Evolutionary conservation across 1,140 invertebrate species (phyloP), one percentile per base, ranked within the genome.

Genomic region (Periplaneta americana): DNA sequence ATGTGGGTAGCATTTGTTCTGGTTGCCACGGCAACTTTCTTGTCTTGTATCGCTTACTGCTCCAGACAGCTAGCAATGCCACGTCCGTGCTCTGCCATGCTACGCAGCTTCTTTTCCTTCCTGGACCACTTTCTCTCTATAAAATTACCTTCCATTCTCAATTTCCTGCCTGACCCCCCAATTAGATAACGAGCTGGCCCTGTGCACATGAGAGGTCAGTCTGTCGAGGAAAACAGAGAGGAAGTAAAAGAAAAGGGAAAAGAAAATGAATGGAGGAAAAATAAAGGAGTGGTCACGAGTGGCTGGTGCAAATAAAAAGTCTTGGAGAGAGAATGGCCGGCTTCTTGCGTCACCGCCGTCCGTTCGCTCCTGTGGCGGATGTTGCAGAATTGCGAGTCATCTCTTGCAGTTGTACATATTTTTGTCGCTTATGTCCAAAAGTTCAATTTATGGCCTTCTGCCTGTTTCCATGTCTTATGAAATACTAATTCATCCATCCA

Each of bases 141-240:
- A 78, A 78, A 37, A 37, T 78, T 78, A 11, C 77, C 34, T 78
- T 39, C 74, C 74, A 28, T 75, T 75, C 74, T 75, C 74, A 75
- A 75, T 75, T 75, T 75, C 77, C 77, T 8, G 77, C n/a, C 77
- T 39, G 77, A 37, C 77, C 77, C 77, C 75, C 33, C 77, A 78
- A 78, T 78, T 78, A 78, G 77, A 78, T 37, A 78, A 78, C 34
- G 77, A 78, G 77, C n/a, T n/a, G 35, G 13, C 77, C 22, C 48
- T 66, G 48, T 66, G 48, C 48, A 78, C 77, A 78, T 31, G 77
- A 78, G 77, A 78, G 77, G 77, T 78, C 77, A 34, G 77, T 22
- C 77, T 32, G 77, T 17, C 28, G 34, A 78, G 77, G 35, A 78
- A 35, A 48, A 31, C 34, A 37, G 35, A 33, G 75, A 28, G 75